Evolutionary conservation across 2,113 vertebrate genomes (phyloP), one percentile per base, ranked within the genome.

Genomic region (Alouatta palliata): DNA sequence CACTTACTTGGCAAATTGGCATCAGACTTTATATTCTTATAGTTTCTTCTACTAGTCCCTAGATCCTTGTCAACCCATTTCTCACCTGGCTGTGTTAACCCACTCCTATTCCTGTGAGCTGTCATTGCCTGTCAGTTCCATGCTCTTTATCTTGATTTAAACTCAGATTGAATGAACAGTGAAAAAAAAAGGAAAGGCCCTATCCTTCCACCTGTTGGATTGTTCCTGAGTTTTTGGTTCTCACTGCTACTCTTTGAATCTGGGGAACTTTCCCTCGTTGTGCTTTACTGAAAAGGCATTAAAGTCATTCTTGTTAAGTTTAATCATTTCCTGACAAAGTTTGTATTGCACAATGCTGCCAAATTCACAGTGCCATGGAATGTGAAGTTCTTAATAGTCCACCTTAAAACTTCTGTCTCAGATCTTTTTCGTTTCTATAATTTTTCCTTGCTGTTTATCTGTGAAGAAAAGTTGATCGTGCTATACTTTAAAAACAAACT

Each of bases 401-500:
- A 35, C 35, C 37, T 89, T 91, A 56, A 86, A 82, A 76, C 23
- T 45, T 73, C 58, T 79, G 23, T 86, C 37, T 92, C 61, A 27
- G 64, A 79, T 45, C 0, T 70, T 87, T 73, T 68, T 68, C 32
- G 37, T 30, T 52, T 76, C 30, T 35, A 54, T 76, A 5, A 30
- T 58, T 64, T 91, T 80, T 70, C 16, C 35, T 58, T 70, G 27
- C 21, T 58, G 2, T 10, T 84, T 91, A 49, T 27, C 52, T 84
- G 5, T 52, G 30, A 70, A 84, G 5, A 87, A 92, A 71, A 75
- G 40, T 21, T 61, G 49, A 8, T 8, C 5, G 23, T 85, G 8
- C n/a, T 81, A 0, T 80, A 77, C 82, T 94, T 94, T 49, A 23
- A 73, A 96, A 96, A 49, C 40, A 71, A 93, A n/a, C 13, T 30